Conservation (phyloP, 2,797 vertebrate species). For the Pseudochirops corinnae region DNA sequence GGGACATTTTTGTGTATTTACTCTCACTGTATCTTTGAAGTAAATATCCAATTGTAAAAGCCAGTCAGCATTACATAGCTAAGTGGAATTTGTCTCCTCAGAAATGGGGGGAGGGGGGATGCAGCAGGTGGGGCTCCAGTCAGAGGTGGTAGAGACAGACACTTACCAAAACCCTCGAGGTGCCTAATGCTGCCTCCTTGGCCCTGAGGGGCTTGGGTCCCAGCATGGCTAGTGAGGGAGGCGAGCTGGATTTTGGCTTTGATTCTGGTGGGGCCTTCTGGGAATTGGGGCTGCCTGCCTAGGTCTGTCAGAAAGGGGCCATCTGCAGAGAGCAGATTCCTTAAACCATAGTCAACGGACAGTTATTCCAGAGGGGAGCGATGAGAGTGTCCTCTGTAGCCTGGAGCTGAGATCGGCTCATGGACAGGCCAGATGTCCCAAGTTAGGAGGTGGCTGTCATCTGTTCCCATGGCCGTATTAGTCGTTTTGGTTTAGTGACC, state of each 20-base stretch:
- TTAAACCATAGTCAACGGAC: constrained; percentile 6
- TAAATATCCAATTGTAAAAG: neutral
- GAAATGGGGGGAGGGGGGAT: neutral
- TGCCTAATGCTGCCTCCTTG: neutral
- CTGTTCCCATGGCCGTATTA: neutral
- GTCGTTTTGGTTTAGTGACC: neutral
- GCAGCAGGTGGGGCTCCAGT: neutral
- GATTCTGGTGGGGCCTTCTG: neutral
- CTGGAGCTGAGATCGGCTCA: constrained; percentile 3
- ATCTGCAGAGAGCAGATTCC: neutral
- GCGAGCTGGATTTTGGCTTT: neutral
- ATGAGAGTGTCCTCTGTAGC: neutral
- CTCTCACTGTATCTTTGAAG: neutral
- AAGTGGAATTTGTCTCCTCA: neutral
- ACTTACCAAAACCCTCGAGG: neutral
- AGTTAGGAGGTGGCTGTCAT: neutral
- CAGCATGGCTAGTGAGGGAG: neutral
- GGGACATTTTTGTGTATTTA: neutral
- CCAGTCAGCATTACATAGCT: neutral
- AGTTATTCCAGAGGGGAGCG: neutral
- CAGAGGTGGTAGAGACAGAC: neutral
- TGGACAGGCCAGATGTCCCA: constrained; percentile 35
- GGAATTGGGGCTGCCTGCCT: neutral
- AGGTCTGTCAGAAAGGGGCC: neutral
- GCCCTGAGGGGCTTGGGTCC: neutral